A percentile compares a stretch with the other conserved stretches of the same genome.
phyloP scores from a whole-genome alignment of 2,888 invertebrate genomes.

The Calliscelio sp. region DNA sequence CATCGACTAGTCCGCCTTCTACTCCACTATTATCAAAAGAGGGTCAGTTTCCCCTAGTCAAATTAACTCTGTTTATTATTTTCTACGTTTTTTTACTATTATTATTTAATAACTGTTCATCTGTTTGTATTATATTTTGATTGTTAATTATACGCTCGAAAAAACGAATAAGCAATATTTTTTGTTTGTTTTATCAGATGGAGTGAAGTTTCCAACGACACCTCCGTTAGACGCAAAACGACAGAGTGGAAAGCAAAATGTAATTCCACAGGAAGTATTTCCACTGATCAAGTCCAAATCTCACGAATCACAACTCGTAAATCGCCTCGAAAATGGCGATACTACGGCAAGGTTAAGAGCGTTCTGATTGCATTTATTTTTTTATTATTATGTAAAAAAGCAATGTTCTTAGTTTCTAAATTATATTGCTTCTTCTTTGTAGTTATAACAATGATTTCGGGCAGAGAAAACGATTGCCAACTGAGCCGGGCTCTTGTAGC shows the following conservation, averaged over 20 bases:
- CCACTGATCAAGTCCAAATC: slow-evolving; percentile 96
- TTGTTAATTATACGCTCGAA: not conserved
- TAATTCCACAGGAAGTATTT: slow-evolving; percentile 83
- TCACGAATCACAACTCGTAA: slow-evolving; percentile 95
- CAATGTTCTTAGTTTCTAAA: not conserved
- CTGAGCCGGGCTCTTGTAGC: slow-evolving; percentile 88
- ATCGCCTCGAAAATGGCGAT: slow-evolving; percentile 88
- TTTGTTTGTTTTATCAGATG: slow-evolving; percentile 78
- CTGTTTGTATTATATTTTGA: too few relatives aligned
- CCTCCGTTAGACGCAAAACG: slow-evolving; percentile 93
- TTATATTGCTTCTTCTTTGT: slow-evolving; percentile 7
- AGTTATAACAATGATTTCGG: slow-evolving; percentile 73
- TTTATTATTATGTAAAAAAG: not conserved
- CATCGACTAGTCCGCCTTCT: slow-evolving; percentile 86
- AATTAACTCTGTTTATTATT: not conserved
- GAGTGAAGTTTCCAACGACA: slow-evolving; percentile 91
- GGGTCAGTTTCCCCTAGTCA: slow-evolving; percentile 68
- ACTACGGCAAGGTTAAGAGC: slow-evolving; percentile 84
- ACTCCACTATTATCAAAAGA: slow-evolving; percentile 82
- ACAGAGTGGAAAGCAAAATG: slow-evolving; percentile 87
- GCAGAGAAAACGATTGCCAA: slow-evolving; percentile 87
- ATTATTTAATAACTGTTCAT: too few relatives aligned
- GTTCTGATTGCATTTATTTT: too few relatives aligned
- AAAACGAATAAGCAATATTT: not conserved
- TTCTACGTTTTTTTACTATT: slow-evolving; percentile 1